phyloP scores from a whole-genome alignment of 2,113 vertebrate genomes.

The Crotalus horridus region DNA sequence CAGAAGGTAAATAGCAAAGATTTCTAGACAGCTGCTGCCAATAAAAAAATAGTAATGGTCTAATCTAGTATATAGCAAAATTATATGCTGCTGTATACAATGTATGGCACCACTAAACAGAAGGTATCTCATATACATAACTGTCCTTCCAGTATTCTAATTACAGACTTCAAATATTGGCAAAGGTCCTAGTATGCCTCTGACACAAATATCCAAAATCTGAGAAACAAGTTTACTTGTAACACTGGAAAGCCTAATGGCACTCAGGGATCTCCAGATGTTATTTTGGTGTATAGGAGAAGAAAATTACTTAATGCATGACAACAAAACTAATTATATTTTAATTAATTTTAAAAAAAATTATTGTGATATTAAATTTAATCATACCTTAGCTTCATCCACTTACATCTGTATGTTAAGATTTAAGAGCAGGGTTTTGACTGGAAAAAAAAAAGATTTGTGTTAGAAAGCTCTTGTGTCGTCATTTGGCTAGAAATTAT shows the following conservation, averaged over 20 bases:
- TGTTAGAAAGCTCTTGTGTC: background rate
- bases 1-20: background rate
- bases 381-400: too few relatives aligned
- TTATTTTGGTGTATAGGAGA: too few relatives aligned
- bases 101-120: background rate
- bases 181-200: background rate
- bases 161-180: background rate
- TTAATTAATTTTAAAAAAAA: too few relatives aligned
- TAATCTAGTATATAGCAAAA: background rate
- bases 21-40: background rate
- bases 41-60: background rate
- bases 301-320: too few relatives aligned
- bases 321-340: too few relatives aligned
- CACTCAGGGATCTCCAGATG: too few relatives aligned
- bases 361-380: too few relatives aligned
- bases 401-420: too few relatives aligned
- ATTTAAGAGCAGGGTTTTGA: too few relatives aligned
- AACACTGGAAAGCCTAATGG: background rate
- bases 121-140: background rate
- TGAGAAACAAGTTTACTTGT: background rate
- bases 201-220: background rate
- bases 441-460: too few relatives aligned
- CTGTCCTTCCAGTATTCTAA: background rate
- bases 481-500: background rate
- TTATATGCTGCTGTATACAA: background rate